Evolutionary conservation across 2,888 invertebrate species (phyloP).

Genomic region (Drosophila kokeensis): DNA sequence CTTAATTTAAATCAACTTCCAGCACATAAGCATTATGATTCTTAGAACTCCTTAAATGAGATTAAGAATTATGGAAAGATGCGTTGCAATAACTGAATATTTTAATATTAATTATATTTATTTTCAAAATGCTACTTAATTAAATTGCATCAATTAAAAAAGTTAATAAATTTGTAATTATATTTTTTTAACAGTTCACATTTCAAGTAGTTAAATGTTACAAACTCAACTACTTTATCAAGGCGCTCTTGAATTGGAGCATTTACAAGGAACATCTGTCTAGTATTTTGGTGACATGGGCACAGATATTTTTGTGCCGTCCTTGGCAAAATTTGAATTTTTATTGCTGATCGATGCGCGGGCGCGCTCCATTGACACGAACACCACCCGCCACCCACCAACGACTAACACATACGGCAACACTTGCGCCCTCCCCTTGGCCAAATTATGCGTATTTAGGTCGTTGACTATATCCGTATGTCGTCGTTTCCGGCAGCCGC

Average conservation of each 20-base stretch:
- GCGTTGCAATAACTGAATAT: no score
- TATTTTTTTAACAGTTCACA: neutral
- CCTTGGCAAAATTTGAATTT: slow-evolving; percentile 79
- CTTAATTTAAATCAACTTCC: neutral
- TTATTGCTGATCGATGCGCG: slow-evolving; percentile 82
- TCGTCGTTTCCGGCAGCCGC: slow-evolving; percentile 41
- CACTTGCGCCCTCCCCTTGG: neutral
- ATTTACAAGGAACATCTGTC: slow-evolving; percentile 29
- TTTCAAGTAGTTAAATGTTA: no score
- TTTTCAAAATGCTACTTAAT: neutral
- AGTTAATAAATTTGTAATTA: neutral
- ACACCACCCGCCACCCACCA: slow-evolving; percentile 1
- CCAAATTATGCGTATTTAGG: slow-evolving; percentile 79
- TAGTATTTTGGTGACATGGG: slow-evolving; percentile 28
- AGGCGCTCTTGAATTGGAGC: slow-evolving; percentile 7
- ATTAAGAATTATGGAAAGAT: no score
- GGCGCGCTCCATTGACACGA: slow-evolving; percentile 61
- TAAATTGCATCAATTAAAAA: neutral
- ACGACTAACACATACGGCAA: neutral
- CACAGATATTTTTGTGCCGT: slow-evolving; percentile 57
- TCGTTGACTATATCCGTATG: slow-evolving; percentile 56
- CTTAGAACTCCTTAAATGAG: no score
- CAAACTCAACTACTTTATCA: neutral
- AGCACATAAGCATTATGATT: neutral
- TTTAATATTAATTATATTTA: neutral